Base-by-base conservation (phyloP, 2,888 invertebrate genomes). In the Heteromyza rotundicornis region DNA sequence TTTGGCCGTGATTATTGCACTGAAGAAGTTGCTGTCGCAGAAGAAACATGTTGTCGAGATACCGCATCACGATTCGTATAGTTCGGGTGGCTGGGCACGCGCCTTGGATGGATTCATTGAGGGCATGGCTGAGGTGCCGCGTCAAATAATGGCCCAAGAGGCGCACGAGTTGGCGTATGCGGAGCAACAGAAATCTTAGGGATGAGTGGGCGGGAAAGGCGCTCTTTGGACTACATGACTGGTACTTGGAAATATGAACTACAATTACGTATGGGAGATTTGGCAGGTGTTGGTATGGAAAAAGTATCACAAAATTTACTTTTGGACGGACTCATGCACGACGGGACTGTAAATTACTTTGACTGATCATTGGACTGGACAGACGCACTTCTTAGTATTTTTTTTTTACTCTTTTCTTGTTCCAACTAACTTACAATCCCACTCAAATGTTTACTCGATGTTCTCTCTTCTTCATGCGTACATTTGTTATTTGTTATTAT, bases 11-110 rank as follows among this genome's bases (percentile, higher is more conserved):
- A 89, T 94, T 70, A 91, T 94, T 68, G 93, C 92, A 32, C 79
- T 94, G 75, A 94, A 92, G 85, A 94, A 94, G 75, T 84, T 94
- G 47, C 89, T 94, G 82, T 89, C 89, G 55, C 77, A 78, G 57
- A 89, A 89, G 77, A 91, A 83, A 62, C 79, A 80, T 16, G 89
- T 92, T 27, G 91, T 91, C 32, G 89, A 92, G 2, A 90, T 90
- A 72, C 89, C 89, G 64, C 88, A 90, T 70, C 81, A 82, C 59
- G 86, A 87, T 64, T 84, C 84, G 57, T 86, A 86, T 70, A 86
- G 85, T 57, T 85, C 86, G n/a, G 89, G 89, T 44, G n/a, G n/a
- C n/a, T 89, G 89, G 89, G 87, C 88, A 36, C 74, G 82, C 56
- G 87, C 83, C 2, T 68, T 83, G 32, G 80, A 82, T 51, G 82